phyloP scores from a whole-genome alignment of 2,888 invertebrate species.

The Axea sp. region DNA sequence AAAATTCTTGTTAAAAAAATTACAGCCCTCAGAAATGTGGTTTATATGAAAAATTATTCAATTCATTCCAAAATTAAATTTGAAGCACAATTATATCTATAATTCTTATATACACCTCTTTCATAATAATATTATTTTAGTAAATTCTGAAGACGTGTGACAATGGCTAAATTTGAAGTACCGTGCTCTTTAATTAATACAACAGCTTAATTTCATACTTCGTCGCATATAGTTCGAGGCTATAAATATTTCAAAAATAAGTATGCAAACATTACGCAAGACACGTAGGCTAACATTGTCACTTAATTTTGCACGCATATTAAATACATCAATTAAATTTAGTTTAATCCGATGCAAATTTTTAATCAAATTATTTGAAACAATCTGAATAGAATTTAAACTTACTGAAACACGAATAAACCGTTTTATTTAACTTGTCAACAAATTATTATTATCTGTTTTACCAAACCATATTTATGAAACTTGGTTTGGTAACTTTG shows the following conservation, averaged over 20 bases:
- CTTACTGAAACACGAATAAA: no score
- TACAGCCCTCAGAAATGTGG: no score
- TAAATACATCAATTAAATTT: slow-evolving; percentile 2
- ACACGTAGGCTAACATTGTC: slow-evolving; percentile 9
- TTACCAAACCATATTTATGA: no score
- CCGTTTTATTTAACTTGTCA: no score
- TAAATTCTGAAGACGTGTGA: slow-evolving; percentile 16
- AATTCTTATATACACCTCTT: slow-evolving; percentile 27
- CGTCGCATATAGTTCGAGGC: slow-evolving; percentile 25
- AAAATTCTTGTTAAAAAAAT: no score
- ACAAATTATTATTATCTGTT: no score
- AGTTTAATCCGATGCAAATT: no score
- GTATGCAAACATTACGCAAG: slow-evolving; percentile 24
- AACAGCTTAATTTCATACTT: slow-evolving; percentile 41
- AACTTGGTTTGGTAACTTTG: no score
- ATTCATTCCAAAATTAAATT: slow-evolving; percentile 31
- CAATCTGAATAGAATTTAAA: no score
- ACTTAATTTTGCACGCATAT: slow-evolving; percentile 22
- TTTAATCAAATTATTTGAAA: no score
- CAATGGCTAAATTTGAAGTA: slow-evolving; percentile 40
- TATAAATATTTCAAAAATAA: slow-evolving; percentile 45
- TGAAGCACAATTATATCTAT: slow-evolving; percentile 8
- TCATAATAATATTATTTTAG: slow-evolving; percentile 48
- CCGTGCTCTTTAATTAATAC: slow-evolving; percentile 37
- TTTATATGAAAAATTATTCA: slow-evolving; percentile 21